These are phyloP conservation scores for Lithobius niger DNA, from an alignment of 1,140 invertebrate genomes.

Conservation along the genomic window DNA sequence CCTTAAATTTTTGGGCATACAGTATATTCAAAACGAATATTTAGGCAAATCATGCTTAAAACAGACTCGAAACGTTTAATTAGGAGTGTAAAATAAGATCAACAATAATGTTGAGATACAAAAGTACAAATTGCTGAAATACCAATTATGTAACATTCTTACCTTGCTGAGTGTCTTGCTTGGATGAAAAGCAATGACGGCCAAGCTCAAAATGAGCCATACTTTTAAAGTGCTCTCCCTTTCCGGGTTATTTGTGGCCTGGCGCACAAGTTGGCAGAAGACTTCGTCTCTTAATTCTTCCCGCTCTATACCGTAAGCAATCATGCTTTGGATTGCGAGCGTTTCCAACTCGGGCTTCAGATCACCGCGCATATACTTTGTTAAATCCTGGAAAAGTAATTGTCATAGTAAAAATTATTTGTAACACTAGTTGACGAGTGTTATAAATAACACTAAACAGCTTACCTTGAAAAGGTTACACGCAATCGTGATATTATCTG, in stretches of 20 bases:
- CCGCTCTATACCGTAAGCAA: constrained; percentile 68
- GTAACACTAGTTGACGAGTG: neutral
- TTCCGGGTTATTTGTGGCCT: constrained; percentile 70
- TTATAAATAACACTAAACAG: constrained; percentile 11
- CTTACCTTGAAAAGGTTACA: constrained; percentile 79
- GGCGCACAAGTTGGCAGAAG: constrained; percentile 71
- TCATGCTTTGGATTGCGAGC: constrained; percentile 65
- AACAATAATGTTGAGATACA: neutral
- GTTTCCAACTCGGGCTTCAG: constrained; percentile 67
- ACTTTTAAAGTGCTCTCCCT: constrained; percentile 53
- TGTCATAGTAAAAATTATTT: neutral
- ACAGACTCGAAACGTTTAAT: no score
- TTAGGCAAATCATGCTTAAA: neutral
- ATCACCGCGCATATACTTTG: constrained; percentile 73
- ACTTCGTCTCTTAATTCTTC: constrained; percentile 82
- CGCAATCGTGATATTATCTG: constrained; percentile 78
- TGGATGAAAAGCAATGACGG: constrained; percentile 81
- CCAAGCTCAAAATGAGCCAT: constrained; percentile 78
- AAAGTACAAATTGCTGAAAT: neutral
- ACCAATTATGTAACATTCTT: constrained; percentile 15
- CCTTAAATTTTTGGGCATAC: no score
- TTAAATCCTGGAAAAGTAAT: constrained; percentile 48
- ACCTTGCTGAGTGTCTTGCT: constrained; percentile 70
- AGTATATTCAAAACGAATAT: neutral
- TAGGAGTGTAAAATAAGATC: neutral